phyloP scores from a whole-genome alignment of 2,888 invertebrate species.

The Lathronympha strigana region DNA sequence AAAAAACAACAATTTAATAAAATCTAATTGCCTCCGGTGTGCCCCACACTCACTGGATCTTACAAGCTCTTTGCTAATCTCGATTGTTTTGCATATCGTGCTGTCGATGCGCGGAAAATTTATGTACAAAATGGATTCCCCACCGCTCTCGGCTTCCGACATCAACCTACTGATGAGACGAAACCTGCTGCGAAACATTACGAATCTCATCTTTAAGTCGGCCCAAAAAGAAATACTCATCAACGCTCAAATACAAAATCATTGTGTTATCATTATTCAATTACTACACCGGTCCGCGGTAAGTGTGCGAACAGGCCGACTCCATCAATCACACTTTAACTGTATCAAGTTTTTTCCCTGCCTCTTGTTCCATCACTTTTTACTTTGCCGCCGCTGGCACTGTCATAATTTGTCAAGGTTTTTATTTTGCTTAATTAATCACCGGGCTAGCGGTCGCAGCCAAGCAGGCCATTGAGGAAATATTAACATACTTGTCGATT shows the following conservation, averaged over 20 bases:
- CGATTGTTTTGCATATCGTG: slow-evolving; percentile 81
- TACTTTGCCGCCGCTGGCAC: slow-evolving; percentile 64
- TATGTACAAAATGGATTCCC: slow-evolving; percentile 75
- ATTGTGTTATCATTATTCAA: slow-evolving; percentile 77
- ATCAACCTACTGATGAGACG: slow-evolving; percentile 51
- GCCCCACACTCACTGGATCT: slow-evolving; percentile 46
- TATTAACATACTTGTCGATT: slow-evolving; percentile 68
- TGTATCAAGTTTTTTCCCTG: slow-evolving; percentile 74
- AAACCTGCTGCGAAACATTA: slow-evolving; percentile 46
- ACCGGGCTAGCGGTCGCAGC: slow-evolving; percentile 53
- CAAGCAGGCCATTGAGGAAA: slow-evolving; percentile 56
- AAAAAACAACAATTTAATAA: too few species aligned
- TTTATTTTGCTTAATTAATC: slow-evolving; percentile 75
- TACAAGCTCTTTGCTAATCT: slow-evolving; percentile 66
- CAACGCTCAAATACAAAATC: slow-evolving; percentile 53
- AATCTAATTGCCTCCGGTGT: slow-evolving; percentile 46
- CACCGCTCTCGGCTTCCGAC: slow-evolving; percentile 64
- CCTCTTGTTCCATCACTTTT: slow-evolving; percentile 60
- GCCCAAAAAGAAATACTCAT: slow-evolving; percentile 54
- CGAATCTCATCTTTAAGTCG: slow-evolving; percentile 59
- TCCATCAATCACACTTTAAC: slow-evolving; percentile 82
- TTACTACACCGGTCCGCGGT: slow-evolving; percentile 65
- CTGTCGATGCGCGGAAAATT: slow-evolving; percentile 73
- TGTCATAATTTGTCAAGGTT: slow-evolving; percentile 76
- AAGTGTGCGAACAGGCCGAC: slow-evolving; percentile 61